A percentile compares a stretch with the other conserved stretches of the same genome.
These are phyloP conservation scores for Nomada fucata DNA, from an alignment of 2,888 invertebrate species.

Conservation along the genomic window DNA sequence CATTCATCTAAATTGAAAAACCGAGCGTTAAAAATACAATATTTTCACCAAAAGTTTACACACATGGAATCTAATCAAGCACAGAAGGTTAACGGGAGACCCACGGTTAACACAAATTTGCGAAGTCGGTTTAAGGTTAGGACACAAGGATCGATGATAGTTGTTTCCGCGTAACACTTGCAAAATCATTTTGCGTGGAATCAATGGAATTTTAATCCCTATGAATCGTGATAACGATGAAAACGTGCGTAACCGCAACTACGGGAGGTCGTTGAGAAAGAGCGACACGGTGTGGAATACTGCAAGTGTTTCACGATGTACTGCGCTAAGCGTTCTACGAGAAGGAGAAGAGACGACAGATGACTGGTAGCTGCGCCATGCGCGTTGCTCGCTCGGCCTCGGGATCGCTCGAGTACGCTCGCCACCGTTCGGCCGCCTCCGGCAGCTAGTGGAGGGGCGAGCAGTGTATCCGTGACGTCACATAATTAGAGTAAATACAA, in stretches of 20 bases:
- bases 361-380: constrained; percentile 72
- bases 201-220: too few relatives aligned
- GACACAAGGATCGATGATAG: constrained; percentile 10
- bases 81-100: neutral
- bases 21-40: neutral
- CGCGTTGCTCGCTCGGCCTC: constrained; percentile 68
- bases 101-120: constrained; percentile 27
- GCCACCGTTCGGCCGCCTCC: constrained; percentile 67
- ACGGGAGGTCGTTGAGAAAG: constrained; percentile 16
- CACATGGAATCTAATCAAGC: too few relatives aligned
- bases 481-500: constrained; percentile 90
- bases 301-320: constrained; percentile 35
- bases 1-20: neutral
- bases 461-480: constrained; percentile 87
- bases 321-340: constrained; percentile 35
- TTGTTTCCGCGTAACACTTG: neutral
- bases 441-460: constrained; percentile 73
- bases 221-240: neutral
- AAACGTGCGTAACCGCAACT: neutral
- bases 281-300: constrained; percentile 7
- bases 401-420: constrained; percentile 67
- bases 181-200: neutral
- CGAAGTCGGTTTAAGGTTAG: constrained; percentile 26
- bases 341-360: constrained; percentile 67
- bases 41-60: too few relatives aligned